These are phyloP conservation scores for Xenopus petersii DNA, from an alignment of 2,797 vertebrate genomes.

Conservation along the genomic window DNA sequence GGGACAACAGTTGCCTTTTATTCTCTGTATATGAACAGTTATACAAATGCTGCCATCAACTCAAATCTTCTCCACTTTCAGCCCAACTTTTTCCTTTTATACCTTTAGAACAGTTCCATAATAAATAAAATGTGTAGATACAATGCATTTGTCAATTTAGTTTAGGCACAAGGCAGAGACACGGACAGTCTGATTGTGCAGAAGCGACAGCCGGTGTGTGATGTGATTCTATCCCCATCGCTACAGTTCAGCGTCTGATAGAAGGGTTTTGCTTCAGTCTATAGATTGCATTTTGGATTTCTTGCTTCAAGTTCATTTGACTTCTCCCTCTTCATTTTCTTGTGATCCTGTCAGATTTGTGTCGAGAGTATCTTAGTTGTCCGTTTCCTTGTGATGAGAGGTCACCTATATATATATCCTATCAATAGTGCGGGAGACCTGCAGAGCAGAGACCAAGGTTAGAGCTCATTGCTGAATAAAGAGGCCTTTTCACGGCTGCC, in stretches of 20 bases:
- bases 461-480: neutral
- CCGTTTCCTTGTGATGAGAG: slow-evolving; percentile 87
- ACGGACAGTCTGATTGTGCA: slow-evolving; percentile 96
- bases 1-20: slow-evolving; percentile 74
- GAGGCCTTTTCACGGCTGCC: too few relatives aligned
- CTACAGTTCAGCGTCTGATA: slow-evolving; percentile 71
- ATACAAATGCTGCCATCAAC: slow-evolving; percentile 80
- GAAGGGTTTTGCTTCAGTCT: slow-evolving; percentile 77
- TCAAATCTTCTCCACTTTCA: slow-evolving; percentile 80
- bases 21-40: slow-evolving; percentile 78
- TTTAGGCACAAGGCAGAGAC: slow-evolving; percentile 99
- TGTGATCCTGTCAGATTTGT: slow-evolving; percentile 82
- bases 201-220: slow-evolving; percentile 80
- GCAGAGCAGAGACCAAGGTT: neutral
- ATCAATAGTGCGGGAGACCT: slow-evolving; percentile 78
- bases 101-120: slow-evolving; percentile 88
- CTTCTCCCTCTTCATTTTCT: slow-evolving; percentile 53
- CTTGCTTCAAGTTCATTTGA: slow-evolving; percentile 78
- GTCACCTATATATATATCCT: slow-evolving; percentile 77
- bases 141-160: slow-evolving; percentile 99
- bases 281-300: slow-evolving; percentile 77
- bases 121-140: slow-evolving; percentile 99
- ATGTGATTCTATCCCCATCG: slow-evolving; percentile 68
- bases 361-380: slow-evolving; percentile 82
- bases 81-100: slow-evolving; percentile 90